Conservation (phyloP, 2,113 vertebrate genomes). For the Anolis sagrei region DNA sequence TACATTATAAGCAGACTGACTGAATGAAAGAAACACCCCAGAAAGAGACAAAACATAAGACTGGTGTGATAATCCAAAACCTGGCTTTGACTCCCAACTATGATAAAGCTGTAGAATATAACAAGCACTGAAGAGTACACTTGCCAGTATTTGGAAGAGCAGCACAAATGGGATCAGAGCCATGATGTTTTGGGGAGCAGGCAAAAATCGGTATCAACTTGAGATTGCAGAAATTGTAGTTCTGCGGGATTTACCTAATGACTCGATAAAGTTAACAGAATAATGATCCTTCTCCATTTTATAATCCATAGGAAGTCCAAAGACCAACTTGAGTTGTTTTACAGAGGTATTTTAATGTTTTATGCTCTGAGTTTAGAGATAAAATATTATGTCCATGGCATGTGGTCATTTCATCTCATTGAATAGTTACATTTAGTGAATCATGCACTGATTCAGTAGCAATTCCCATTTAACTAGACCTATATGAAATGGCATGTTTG, state of each 20-base stretch:
- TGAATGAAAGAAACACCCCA: too few species aligned
- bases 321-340: neutral
- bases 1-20: too few species aligned
- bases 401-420: neutral
- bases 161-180: constrained; percentile 87
- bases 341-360: neutral
- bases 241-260: constrained; percentile 83
- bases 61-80: constrained; percentile 91
- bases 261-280: neutral
- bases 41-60: constrained; percentile 70
- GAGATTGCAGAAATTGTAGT: constrained; percentile 88
- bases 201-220: constrained; percentile 93
- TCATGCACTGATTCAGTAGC: neutral
- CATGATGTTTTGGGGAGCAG: constrained; percentile 91
- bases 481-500: neutral
- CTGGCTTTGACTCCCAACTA: constrained; percentile 93
- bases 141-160: constrained; percentile 87
- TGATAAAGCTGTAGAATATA: constrained; percentile 87
- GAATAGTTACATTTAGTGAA: neutral
- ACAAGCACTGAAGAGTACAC: constrained; percentile 82
- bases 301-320: neutral
- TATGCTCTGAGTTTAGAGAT: neutral
- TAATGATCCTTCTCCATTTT: neutral
- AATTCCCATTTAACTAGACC: neutral
- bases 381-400: neutral